Conservation (phyloP, 2,113 vertebrate genomes). For the Neolamprologus fasciatus region DNA sequence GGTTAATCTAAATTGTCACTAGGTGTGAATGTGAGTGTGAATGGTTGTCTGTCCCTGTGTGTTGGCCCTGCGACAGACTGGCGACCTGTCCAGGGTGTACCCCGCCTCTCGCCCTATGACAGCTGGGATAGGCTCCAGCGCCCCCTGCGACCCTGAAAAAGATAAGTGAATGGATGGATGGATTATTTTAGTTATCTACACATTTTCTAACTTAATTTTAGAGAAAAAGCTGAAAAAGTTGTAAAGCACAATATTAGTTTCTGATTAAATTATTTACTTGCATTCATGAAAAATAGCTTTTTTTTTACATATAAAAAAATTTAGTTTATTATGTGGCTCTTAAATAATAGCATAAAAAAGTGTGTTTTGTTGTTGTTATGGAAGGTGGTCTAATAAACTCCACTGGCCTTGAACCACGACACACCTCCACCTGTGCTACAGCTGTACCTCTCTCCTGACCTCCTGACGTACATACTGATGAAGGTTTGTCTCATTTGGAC, state of each 20-base stretch:
- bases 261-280: neutral
- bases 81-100: accelerated
- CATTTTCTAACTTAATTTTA: neutral
- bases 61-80: too few relatives aligned
- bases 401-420: neutral
- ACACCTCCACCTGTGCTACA: accelerated
- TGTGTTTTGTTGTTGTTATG: neutral
- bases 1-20: accelerated
- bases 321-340: neutral
- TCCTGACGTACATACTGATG: neutral
- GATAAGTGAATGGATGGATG: accelerated
- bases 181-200: neutral
- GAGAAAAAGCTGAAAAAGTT: neutral
- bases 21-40: accelerated
- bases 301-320: neutral
- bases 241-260: neutral
- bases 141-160: accelerated
- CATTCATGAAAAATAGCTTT: neutral
- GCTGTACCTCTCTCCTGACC: neutral
- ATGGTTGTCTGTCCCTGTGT: too few relatives aligned
- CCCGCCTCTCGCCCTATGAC: too few relatives aligned
- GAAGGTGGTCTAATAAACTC: neutral
- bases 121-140: too few relatives aligned
- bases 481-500: accelerated
- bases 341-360: neutral